Base-by-base conservation (phyloP, 2,888 invertebrate species). In the Meta bourneti region DNA sequence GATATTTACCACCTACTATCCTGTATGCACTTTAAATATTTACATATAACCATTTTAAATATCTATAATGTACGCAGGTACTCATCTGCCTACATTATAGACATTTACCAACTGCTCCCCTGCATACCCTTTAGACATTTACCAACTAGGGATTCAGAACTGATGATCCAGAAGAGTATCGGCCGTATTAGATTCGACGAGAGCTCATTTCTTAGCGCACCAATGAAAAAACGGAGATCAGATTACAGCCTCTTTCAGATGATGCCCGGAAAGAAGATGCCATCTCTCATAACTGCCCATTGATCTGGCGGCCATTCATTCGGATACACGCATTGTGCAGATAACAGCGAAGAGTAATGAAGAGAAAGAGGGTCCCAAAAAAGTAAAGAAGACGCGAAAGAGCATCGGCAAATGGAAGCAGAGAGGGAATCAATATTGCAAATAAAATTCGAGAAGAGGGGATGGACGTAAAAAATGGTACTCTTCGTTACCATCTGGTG, bases 401-500 rank as follows among this genome's bases (percentile, higher is more conserved):
- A 61, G 61, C 13, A 11, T 16, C 11, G 11, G 61, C 61, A 16
- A 61, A 61, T 61, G 61, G 34, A 34, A 34, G 34, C 34, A 34
- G 34, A 13, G n/a, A n/a, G 8, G n/a, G 69, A 69, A 74, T 74
- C 74, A 19, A 74, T 74, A 74, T 20, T 74, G 20, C 74, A 74
- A 74, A 74, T 19, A 74, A 74, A 61, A 74, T 74, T 19, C 74
- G 69, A 5, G 69, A 5, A n/a, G 16, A n/a, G 13, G 34, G 74
- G 51, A n/a, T 19, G 51, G 49, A 19, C n/a, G 77, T 48, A 78
- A 78, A 78, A 78, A 78, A 51, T n/a, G 54, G 16, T 7, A 13
- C 20, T 75, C n/a, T 84, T 80, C 79, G 71, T 80, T 72, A 79
- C 79, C 87, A 87, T 87, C 87, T 87, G 87, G 54, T 7, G 34